Evolutionary conservation across 2,113 vertebrate species (phyloP).

Genomic region (Ptilonorhynchus violaceus): DNA sequence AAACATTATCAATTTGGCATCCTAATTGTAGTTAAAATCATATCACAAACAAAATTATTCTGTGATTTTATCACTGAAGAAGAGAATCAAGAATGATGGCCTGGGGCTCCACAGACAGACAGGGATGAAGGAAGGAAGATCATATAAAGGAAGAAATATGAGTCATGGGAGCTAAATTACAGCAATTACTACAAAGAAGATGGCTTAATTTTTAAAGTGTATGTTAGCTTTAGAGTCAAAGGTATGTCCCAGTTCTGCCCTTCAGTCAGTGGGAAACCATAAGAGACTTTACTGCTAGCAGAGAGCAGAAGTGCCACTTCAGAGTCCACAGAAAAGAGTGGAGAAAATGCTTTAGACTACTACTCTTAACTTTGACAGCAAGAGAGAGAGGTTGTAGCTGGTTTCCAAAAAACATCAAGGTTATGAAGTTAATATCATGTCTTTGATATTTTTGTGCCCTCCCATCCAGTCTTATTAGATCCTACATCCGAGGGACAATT

Average conservation of each 20-base stretch:
- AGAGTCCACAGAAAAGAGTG: rapidly evolving
- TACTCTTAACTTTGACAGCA: background rate
- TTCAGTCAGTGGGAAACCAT: background rate
- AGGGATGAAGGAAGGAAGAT: background rate
- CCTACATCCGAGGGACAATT: background rate
- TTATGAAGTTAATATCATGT: background rate
- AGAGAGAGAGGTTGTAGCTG: background rate
- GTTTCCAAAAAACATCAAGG: background rate
- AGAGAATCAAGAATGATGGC: background rate
- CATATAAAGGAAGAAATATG: background rate
- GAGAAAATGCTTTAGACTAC: background rate
- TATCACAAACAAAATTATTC: background rate
- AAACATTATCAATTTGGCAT: background rate
- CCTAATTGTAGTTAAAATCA: background rate
- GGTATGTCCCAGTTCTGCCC: background rate
- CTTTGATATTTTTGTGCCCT: background rate
- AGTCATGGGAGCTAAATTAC: background rate
- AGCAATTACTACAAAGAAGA: background rate
- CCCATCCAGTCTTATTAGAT: background rate
- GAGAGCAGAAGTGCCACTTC: background rate
- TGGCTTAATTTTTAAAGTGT: background rate
- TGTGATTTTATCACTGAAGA: background rate
- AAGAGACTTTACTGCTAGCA: background rate
- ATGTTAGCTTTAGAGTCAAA: background rate
- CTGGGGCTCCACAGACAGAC: background rate